These are phyloP conservation scores for Eptesicus fuscus DNA, from an alignment of 2,113 vertebrate species.

Conservation along the genomic window DNA sequence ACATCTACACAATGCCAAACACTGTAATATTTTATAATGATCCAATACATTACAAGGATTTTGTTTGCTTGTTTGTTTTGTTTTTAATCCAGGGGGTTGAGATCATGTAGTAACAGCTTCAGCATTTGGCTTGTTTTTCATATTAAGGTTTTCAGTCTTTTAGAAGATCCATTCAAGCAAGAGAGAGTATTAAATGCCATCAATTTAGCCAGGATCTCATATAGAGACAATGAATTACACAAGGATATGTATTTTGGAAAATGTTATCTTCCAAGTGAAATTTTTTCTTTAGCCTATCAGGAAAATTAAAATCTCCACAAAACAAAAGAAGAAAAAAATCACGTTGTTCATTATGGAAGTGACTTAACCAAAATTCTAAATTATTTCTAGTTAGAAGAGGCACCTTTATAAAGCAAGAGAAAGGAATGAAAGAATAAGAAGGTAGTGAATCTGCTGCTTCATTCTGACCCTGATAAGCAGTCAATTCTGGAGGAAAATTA, in stretches of 20 bases:
- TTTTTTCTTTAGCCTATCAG: constrained; percentile 34
- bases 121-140: constrained; percentile 27
- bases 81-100: constrained; percentile 33
- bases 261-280: constrained; percentile 10
- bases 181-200: constrained; percentile 54
- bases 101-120: not conserved
- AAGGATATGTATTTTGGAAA: constrained; percentile 23
- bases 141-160: constrained; percentile 49
- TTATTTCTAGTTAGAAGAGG: constrained; percentile 20
- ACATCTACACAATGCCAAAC: not conserved
- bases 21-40: constrained; percentile 39
- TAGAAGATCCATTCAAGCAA: constrained; percentile 19
- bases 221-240: constrained; percentile 29
- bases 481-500: not conserved
- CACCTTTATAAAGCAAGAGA: constrained; percentile 37
- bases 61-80: constrained; percentile 20
- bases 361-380: constrained; percentile 20
- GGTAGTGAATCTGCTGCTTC: not conserved
- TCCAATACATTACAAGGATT: not conserved
- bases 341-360: constrained; percentile 34
- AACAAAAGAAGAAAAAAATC: not conserved
- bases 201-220: constrained; percentile 34
- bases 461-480: constrained; percentile 6
- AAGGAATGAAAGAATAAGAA: not conserved
- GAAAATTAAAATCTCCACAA: constrained; percentile 32